A percentile compares a stretch with the other conserved stretches of the same genome.
Conservation (phyloP, 2,113 vertebrate species). For the Capra hircus region DNA sequence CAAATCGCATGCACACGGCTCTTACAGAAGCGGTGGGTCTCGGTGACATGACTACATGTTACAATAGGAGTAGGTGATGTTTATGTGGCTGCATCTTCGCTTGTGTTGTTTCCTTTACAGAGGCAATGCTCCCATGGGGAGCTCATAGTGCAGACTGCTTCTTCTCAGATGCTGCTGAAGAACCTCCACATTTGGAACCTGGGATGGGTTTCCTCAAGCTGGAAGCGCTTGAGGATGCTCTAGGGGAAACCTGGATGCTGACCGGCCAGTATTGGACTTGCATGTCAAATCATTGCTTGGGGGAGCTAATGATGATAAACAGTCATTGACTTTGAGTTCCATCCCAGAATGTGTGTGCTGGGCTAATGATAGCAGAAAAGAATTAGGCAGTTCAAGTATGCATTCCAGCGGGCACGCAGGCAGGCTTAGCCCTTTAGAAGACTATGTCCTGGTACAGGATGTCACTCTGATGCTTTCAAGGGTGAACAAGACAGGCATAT, state of each 20-base stretch:
- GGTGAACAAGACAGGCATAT: background rate
- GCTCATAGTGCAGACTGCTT: background rate
- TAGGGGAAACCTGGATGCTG: background rate
- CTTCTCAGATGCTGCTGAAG: background rate
- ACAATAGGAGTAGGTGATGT: background rate
- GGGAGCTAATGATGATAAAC: conserved; percentile 57
- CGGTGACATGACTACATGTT: background rate
- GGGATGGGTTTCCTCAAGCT: conserved; percentile 14
- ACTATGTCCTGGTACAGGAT: background rate
- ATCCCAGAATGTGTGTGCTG: conserved; percentile 53
- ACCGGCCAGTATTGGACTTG: background rate
- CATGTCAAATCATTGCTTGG: conserved; percentile 26
- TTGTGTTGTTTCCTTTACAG: background rate
- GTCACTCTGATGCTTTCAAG: conserved; percentile 14
- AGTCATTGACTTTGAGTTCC: conserved; percentile 63
- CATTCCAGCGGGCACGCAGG: background rate
- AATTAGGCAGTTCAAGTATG: background rate
- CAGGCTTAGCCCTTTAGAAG: background rate
- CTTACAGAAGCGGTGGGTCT: background rate
- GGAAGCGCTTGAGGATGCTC: conserved; percentile 23
- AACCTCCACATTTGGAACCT: background rate
- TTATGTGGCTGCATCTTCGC: background rate
- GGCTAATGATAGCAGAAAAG: conserved; percentile 36
- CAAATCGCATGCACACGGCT: background rate
- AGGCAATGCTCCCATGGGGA: background rate